Base-by-base conservation (phyloP, 1,140 invertebrate genomes). In the Pseudomyrmex sp. region DNA sequence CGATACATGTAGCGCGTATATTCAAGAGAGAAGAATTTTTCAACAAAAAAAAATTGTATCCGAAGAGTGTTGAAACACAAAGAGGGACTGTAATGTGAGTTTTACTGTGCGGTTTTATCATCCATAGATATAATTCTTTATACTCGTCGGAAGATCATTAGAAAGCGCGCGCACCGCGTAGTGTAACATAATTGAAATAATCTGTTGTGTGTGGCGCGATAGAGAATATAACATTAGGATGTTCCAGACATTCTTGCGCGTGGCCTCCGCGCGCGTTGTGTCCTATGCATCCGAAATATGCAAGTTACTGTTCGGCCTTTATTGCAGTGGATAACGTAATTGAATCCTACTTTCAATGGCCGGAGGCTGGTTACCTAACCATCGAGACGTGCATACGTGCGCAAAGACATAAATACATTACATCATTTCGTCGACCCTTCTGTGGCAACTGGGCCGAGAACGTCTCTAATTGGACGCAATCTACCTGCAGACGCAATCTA, bases 391-490 rank as follows among this genome's bases (percentile, higher is more conserved):
- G n/a, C 23, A 8, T 76, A 65, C 48, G 26, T 48, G 20, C 5
- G 9, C 72, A 63, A 59, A n/a, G 12, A 44, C 26, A 12, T 87
- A 79, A 83, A 84, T 66, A 69, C 46, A 69, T 86, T 73, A 86
- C 61, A 62, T 83, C 65, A 68, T 63, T 63, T 74, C 12, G 35
- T 35, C 7, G 68, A 84, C 84, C 61, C 73, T 87, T 84, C 20
- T n/a, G 62, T n/a, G 56, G 10, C 76, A 84, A 87, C 62, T 80
- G 46, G 62, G 56, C 79, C 68, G 62, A 68, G 61, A 84, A 44
- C 77, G 15, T 1, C n/a, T 79, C 56, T 74, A 87, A 87, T 84
- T 84, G 61, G 58, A 73, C 68, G 66, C 73, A 74, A 79, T 88
- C 68, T 46, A 23, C 52, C 46, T 26, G 54, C 54, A 12, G 18